Percentiles rank a stretch among this genome's conserved stretches.
Conservation (phyloP, 2,797 vertebrate genomes). For the Thaleichthys pacificus region DNA sequence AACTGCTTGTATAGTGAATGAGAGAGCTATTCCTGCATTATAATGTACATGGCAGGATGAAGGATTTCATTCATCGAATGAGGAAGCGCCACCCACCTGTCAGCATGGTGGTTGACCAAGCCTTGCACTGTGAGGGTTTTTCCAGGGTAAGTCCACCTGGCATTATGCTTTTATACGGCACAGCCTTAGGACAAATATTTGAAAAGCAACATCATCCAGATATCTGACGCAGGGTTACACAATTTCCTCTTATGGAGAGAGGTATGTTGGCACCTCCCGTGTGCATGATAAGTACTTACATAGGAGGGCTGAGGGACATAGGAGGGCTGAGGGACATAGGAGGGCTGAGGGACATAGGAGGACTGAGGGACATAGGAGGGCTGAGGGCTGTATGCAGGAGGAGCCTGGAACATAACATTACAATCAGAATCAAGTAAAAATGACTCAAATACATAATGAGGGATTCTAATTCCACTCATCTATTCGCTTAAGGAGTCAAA, state of each 20-base stretch:
- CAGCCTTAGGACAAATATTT: conserved; percentile 14
- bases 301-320: conserved; percentile 5
- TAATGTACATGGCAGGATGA: too few species aligned
- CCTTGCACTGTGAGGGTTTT: conserved; percentile 32
- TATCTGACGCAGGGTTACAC: neutral
- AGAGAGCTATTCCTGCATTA: too few species aligned
- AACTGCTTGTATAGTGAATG: neutral
- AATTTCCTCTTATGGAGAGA: neutral
- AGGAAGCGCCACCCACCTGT: conserved; percentile 8
- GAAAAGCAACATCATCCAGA: neutral
- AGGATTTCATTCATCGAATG: too few species aligned
- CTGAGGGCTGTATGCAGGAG: conserved; percentile 25
- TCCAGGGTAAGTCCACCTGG: conserved; percentile 35
- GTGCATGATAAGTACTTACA: conserved; percentile 24
- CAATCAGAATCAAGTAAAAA: neutral
- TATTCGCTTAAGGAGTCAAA: too few species aligned
- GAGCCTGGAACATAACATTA: conserved; percentile 25
- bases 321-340: too few species aligned
- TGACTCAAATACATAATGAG: neutral
- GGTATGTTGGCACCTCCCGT: neutral
- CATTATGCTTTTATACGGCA: conserved; percentile 42
- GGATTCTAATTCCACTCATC: neutral
- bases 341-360: too few species aligned
- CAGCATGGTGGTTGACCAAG: conserved; percentile 17
- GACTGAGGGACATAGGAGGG: conserved; percentile 20